phyloP scores from a whole-genome alignment of 1,140 invertebrate species.

The Eupristina koningsbergeri region DNA sequence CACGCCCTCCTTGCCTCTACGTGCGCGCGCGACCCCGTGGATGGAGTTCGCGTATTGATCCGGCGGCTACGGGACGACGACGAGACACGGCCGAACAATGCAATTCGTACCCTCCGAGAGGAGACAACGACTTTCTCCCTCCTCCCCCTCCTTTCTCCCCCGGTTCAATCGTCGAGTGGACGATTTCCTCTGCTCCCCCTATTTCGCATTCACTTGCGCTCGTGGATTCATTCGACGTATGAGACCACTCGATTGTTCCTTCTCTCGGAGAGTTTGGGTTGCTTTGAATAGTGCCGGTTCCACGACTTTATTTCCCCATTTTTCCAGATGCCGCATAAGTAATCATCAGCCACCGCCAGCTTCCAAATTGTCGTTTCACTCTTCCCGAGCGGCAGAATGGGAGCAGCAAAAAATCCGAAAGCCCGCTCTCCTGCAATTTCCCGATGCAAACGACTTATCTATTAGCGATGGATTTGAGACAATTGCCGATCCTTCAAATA shows the following conservation, averaged over 20 bases:
- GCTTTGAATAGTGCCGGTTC: too few species aligned
- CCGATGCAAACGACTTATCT: background rate
- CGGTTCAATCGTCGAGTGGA: background rate
- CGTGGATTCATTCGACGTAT: too few species aligned
- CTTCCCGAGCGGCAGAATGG: too few species aligned
- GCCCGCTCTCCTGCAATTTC: background rate
- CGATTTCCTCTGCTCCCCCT: background rate
- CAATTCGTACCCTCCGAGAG: background rate
- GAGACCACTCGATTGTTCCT: too few species aligned
- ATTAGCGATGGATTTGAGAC: background rate
- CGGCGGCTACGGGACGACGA: slow-evolving; percentile 60
- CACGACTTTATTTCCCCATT: too few species aligned
- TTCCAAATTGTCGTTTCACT: too few species aligned
- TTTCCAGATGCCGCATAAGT: too few species aligned
- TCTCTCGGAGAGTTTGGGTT: too few species aligned
- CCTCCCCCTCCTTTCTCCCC: background rate
- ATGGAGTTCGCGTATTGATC: slow-evolving; percentile 67
- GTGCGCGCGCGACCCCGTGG: background rate
- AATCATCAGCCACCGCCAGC: too few species aligned
- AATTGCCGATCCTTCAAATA: too few species aligned
- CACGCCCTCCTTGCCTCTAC: slow-evolving; percentile 66
- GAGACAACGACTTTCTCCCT: background rate
- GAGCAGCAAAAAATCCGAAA: too few species aligned
- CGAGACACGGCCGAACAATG: slow-evolving; percentile 38
- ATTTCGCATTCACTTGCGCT: too few species aligned